Evolutionary conservation across 2,888 invertebrate genomes (phyloP).

Genomic region (Calameuta filiformis): DNA sequence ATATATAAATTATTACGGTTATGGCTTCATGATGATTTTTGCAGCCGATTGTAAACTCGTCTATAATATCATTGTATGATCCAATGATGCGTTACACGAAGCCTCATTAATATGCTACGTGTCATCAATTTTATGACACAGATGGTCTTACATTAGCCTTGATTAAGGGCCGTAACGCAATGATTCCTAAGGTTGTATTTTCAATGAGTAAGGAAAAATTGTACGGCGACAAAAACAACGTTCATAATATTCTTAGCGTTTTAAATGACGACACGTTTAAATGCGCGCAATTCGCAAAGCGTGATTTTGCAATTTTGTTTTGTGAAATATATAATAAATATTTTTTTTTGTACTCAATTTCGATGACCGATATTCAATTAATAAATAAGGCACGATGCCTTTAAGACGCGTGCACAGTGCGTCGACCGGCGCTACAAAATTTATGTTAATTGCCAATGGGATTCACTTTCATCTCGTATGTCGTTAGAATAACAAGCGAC

Average conservation of each 20-base stretch:
- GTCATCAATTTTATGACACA: constrained; percentile 33
- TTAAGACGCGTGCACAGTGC: constrained; percentile 11
- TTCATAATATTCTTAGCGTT: no score
- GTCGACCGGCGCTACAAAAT: constrained; percentile 16
- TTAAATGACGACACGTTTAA: no score
- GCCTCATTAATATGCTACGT: constrained; percentile 33
- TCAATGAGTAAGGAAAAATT: constrained; percentile 14
- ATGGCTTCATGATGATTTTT: neutral
- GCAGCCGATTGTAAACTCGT: neutral
- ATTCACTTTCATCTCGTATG: constrained; percentile 43
- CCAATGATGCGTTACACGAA: neutral
- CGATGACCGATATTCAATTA: constrained; percentile 28
- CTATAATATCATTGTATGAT: neutral
- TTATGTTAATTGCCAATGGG: constrained; percentile 24
- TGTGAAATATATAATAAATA: neutral
- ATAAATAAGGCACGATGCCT: constrained; percentile 23
- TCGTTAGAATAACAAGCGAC: constrained; percentile 40
- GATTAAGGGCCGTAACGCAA: constrained; percentile 39
- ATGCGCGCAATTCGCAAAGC: no score
- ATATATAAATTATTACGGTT: neutral
- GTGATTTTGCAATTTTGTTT: neutral
- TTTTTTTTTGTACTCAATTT: neutral
- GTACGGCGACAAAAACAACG: neutral
- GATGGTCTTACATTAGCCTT: constrained; percentile 38
- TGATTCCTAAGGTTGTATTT: constrained; percentile 32